A percentile compares a stretch with the other conserved stretches of the same genome.
These are phyloP conservation scores for Synergus laeviventris DNA, from an alignment of 2,888 invertebrate genomes.

Conservation along the genomic window DNA sequence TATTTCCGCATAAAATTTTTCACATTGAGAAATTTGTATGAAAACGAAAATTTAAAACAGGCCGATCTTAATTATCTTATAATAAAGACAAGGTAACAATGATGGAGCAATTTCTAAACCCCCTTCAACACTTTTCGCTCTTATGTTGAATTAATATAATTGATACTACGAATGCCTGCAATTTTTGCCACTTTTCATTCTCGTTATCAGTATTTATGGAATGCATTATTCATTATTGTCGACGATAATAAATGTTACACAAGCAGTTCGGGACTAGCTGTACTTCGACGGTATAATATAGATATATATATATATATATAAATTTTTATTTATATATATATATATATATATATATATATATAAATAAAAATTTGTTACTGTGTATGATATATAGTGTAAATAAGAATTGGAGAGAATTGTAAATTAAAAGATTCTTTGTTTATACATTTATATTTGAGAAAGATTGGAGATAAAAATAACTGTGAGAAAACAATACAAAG, in stretches of 20 bases:
- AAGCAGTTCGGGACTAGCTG: not conserved
- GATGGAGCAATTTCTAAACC: slow-evolving; percentile 9
- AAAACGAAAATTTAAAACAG: not conserved
- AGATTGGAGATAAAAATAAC: slow-evolving; percentile 48
- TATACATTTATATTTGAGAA: slow-evolving; percentile 55
- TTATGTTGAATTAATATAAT: slow-evolving; percentile 8
- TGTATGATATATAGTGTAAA: slow-evolving; percentile 33
- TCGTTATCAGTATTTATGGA: slow-evolving; percentile 26
- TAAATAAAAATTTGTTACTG: slow-evolving; percentile 19
- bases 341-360: slow-evolving; percentile 11
- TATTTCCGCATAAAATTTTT: not conserved
- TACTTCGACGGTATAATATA: slow-evolving; percentile 4
- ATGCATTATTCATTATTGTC: slow-evolving; percentile 20
- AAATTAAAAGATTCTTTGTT: slow-evolving; percentile 56
- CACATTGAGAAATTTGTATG: not conserved
- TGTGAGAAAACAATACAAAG: slow-evolving; percentile 35
- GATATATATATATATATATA: not conserved
- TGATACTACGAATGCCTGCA: slow-evolving; percentile 16
- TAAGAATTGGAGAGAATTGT: slow-evolving; percentile 41
- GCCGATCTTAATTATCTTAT: not conserved
- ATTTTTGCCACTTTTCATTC: slow-evolving; percentile 10
- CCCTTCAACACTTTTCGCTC: not conserved
- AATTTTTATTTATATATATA: slow-evolving; percentile 9
- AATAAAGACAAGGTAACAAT: not conserved
- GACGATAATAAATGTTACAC: slow-evolving; percentile 21